These are phyloP conservation scores for Scelioninae gen. 1 DNA, from an alignment of 2,888 invertebrate species.

Conservation along the genomic window DNA sequence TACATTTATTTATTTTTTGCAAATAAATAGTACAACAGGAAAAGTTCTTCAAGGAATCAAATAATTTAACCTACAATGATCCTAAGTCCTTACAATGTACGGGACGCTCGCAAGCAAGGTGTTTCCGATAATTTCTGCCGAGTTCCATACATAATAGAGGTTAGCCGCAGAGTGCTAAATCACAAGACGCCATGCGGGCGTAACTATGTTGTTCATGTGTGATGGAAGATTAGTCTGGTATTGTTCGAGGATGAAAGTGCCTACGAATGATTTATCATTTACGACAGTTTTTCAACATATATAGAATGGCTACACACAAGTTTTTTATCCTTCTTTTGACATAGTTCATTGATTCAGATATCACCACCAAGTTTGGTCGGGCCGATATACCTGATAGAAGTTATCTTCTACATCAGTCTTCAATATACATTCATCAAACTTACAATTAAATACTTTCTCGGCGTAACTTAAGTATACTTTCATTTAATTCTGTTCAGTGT, in stretches of 20 bases:
- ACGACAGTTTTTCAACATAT: slow-evolving; percentile 74
- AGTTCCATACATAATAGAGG: slow-evolving; percentile 83
- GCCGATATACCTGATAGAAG: too few species aligned
- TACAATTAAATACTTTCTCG: too few species aligned
- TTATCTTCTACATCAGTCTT: too few species aligned
- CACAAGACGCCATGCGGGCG: slow-evolving; percentile 84
- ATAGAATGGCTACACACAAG: too few species aligned
- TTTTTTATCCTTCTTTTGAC: slow-evolving; percentile 22
- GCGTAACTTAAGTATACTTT: too few species aligned
- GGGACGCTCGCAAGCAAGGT: slow-evolving; percentile 78
- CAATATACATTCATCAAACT: too few species aligned
- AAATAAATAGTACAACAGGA: slow-evolving; percentile 16
- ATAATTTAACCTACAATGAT: slow-evolving; percentile 57
- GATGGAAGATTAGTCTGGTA: slow-evolving; percentile 84
- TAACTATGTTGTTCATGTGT: slow-evolving; percentile 84
- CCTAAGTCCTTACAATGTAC: slow-evolving; percentile 47
- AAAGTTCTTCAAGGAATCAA: slow-evolving; percentile 43
- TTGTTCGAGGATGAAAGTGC: slow-evolving; percentile 81
- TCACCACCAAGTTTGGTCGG: too few species aligned
- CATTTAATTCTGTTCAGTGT: too few species aligned
- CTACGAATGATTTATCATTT: slow-evolving; percentile 81
- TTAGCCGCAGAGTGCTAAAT: slow-evolving; percentile 84
- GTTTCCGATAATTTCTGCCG: slow-evolving; percentile 82
- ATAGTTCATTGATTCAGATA: slow-evolving; percentile 54
- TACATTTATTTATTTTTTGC: too few species aligned